Base-by-base conservation (phyloP, 2,888 invertebrate species). In the Orthosia gothica region DNA sequence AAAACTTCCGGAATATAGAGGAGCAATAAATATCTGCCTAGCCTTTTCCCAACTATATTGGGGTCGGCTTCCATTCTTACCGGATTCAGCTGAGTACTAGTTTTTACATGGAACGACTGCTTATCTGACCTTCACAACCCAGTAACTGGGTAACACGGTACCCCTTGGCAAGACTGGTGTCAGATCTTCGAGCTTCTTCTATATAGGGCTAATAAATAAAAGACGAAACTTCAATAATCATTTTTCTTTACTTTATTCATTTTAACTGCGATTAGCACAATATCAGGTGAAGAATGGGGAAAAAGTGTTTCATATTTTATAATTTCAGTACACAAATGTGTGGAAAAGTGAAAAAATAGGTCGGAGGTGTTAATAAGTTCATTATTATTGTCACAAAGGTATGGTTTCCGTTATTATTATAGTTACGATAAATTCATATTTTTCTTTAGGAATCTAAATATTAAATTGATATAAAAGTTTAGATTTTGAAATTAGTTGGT, bases 341-440 rank as follows among this genome's bases (percentile, higher is more conserved):
- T 95, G 94, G 89, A 95, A 96, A 95, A 95, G 94, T 96, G 95
- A 89, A 95, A 95, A 95, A 95, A 96, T 95, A 95, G 59, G 76
- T 67, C 32, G 57, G 70, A 40, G 40, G 9, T 40, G 40, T 40
- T 40, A 40, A 40, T 89, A 91, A 91, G 90, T 89, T 90, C 74
- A 26, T 88, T 90, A 92, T 95, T 95, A 96, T 96, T 96, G 95
- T 96, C 95, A 92, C 89, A 82, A 78, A 83, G 52, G 81, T 84
- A 74, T 80, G 81, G 81, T 66, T 69, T 69, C 54, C 57, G 81
- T 80, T 59, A 55, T 70, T 73, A 40, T 9, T 40, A 40, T 9
- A 73, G 20, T 54, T 57, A 68, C 66, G n/a, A 74, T 82, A 80
- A 84, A 82, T 82, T 82, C 84, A 65, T 70, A n/a, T 50, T 65